Conservation (phyloP, 2,113 vertebrate genomes). For the Telmatochromis brachygnathus region DNA sequence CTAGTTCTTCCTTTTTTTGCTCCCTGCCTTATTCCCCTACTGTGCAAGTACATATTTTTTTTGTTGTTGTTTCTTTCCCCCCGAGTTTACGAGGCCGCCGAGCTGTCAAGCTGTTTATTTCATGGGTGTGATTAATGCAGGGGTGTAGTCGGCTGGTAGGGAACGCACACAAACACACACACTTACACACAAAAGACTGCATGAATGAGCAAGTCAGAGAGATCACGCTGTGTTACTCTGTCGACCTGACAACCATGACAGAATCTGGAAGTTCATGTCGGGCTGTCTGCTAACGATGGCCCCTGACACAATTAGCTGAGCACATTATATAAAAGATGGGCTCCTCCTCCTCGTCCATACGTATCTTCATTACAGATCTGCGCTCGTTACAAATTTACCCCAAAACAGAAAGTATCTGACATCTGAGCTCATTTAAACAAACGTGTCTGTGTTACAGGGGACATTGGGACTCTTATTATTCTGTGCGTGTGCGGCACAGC, state of each 20-base stretch:
- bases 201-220: slow-evolving; percentile 21
- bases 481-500: neutral
- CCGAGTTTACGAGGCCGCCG: slow-evolving; percentile 7
- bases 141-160: neutral
- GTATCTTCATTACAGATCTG: neutral
- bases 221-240: slow-evolving; percentile 19
- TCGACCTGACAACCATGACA: slow-evolving; percentile 53
- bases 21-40: neutral
- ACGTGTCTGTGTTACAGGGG: neutral
- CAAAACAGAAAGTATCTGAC: neutral
- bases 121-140: slow-evolving; percentile 34
- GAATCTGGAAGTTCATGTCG: slow-evolving; percentile 40
- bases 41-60: neutral
- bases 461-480: neutral
- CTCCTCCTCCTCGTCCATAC: neutral
- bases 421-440: neutral
- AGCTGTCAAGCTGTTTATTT: slow-evolving; percentile 39
- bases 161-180: neutral
- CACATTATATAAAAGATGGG: slow-evolving; percentile 1
- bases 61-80: neutral
- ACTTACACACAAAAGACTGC: neutral
- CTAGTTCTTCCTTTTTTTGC: neutral
- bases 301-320: slow-evolving; percentile 28
- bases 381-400: neutral
- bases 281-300: slow-evolving; percentile 31